phyloP scores from a whole-genome alignment of 2,888 invertebrate species.

The Drosophila greeni region DNA sequence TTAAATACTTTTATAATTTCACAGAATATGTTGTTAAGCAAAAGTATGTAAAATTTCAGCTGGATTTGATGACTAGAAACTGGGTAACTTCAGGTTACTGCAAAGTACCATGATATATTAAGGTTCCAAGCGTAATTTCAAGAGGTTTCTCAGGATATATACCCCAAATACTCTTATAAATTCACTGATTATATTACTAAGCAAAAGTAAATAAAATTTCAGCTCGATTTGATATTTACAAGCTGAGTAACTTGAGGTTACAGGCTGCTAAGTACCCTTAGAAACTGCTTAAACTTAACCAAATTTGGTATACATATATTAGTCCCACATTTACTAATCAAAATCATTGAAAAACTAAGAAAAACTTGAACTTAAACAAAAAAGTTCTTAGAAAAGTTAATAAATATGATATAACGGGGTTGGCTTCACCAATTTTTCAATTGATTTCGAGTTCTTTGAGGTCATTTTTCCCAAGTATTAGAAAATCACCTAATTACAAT shows the following conservation, averaged over 20 bases:
- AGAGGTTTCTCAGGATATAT: no score
- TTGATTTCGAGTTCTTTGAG: constrained; percentile 9
- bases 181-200: neutral
- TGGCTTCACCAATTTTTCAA: neutral
- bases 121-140: no score
- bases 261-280: neutral
- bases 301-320: neutral
- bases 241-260: constrained; percentile 21
- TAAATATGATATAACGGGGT: neutral
- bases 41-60: neutral
- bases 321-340: neutral
- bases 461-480: neutral
- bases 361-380: neutral
- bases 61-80: neutral
- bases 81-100: constrained; percentile 16
- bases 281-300: no score
- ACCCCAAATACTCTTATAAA: neutral
- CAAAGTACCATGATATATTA: no score
- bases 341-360: neutral
- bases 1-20: neutral
- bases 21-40: neutral
- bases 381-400: neutral
- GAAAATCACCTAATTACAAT: constrained; percentile 21
- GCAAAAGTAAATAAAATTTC: neutral
- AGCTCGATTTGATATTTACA: neutral